Evolutionary conservation across 2,888 invertebrate species (phyloP), one percentile per base, ranked within the genome.

Genomic region (Pseudococcus viburni): DNA sequence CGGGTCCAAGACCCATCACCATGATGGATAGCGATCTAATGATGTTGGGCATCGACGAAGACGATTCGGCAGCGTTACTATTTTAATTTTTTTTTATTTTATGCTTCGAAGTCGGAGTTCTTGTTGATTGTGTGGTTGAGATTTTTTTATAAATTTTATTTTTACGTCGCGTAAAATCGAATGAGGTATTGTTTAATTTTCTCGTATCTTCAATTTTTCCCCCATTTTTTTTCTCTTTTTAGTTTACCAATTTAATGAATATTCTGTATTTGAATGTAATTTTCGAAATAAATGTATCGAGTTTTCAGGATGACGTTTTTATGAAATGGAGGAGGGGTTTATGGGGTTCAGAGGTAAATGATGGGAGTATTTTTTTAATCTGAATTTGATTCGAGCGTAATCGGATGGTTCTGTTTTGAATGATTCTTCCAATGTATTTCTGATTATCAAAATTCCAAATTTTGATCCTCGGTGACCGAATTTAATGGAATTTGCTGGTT

Each of bases 1-100:
- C 19, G 15, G n/a, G 11, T 11, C 85, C 85, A 33, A 33, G 26
- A 33, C 26, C 26, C 1, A 33, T 33, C 1, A 85, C 1, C n/a
- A 6, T 51, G 7, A 46, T 87, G 22, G 87, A 87, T 39, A 83
- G 83, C 19, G 87, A 87, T 55, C 19, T 87, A 33, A 87, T 80
- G 80, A 94, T 97, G 95, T 92, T 97, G 86, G 97, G 97, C 0
- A 97, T 97, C 86, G 96, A 96, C 91, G 96, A 95, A 9, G 95
- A 95, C 51, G 97, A 97, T 91, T 94, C 94, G 90, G 94, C 94
- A 9, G 94, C 94, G 39, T 93, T 93, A 90, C 91, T 90, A 85
- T 92, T 92, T 90, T 92, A 90, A 91, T 12, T 33, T 33, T 73
- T 46, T 19, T 59, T 19, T 3, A 5, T 8, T 19, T 19, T 19